Evolutionary conservation across 2,888 invertebrate genomes (phyloP).

Genomic region (Iselma pallidipennis): DNA sequence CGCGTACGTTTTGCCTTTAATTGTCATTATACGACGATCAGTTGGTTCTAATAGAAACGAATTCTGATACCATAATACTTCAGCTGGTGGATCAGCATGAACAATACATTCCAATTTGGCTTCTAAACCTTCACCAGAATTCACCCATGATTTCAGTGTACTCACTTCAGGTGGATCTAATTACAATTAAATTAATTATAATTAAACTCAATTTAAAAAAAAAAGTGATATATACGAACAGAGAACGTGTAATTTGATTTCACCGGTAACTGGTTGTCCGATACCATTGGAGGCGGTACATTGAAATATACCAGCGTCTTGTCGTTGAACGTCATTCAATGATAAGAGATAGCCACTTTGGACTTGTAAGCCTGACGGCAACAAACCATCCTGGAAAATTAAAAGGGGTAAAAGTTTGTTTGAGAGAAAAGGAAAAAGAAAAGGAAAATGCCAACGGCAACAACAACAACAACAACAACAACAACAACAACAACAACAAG

Average conservation of each 20-base stretch:
- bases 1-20: slow-evolving; percentile 62
- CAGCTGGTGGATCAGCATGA: slow-evolving; percentile 61
- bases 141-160: slow-evolving; percentile 65
- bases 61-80: slow-evolving; percentile 66
- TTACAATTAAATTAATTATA: not conserved
- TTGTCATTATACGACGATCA: slow-evolving; percentile 65
- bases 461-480: too few species aligned
- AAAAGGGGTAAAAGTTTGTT: not conserved
- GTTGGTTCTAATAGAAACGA: slow-evolving; percentile 65
- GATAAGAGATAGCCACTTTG: slow-evolving; percentile 54
- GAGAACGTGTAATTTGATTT: slow-evolving; percentile 53
- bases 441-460: too few species aligned
- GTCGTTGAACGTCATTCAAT: slow-evolving; percentile 51
- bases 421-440: too few species aligned
- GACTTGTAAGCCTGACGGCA: slow-evolving; percentile 54
- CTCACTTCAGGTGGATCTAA: slow-evolving; percentile 68
- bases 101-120: slow-evolving; percentile 66
- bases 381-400: slow-evolving; percentile 50
- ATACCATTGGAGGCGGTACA: slow-evolving; percentile 59
- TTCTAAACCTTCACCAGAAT: slow-evolving; percentile 66
- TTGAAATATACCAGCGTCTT: slow-evolving; percentile 58
- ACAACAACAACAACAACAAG: too few species aligned
- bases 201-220: not conserved
- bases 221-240: slow-evolving; percentile 51
- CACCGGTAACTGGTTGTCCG: slow-evolving; percentile 55